Conservation (phyloP, 2,797 vertebrate species). For the Aulostomus chinensis region DNA sequence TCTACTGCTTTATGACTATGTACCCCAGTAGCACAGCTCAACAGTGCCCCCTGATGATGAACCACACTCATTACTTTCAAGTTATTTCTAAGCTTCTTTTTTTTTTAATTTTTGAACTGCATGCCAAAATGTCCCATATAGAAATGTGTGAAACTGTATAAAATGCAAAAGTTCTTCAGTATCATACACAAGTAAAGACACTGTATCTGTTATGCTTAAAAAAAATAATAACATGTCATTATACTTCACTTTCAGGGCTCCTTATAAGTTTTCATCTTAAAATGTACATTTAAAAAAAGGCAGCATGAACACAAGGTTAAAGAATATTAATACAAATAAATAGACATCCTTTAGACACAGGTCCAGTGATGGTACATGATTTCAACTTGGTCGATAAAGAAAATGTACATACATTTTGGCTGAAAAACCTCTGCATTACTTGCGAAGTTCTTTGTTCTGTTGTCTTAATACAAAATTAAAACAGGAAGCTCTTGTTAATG, state of each 20-base stretch:
- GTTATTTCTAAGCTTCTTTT: neutral
- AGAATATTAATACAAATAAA: constrained; percentile 17
- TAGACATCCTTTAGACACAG: neutral
- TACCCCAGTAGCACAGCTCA: constrained; percentile 23
- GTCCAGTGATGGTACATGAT: neutral
- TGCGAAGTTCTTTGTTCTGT: constrained; percentile 2
- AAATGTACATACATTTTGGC: no score
- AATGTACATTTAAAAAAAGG: constrained; percentile 20
- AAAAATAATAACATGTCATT: no score
- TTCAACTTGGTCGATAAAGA: no score
- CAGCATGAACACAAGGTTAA: neutral
- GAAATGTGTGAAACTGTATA: neutral
- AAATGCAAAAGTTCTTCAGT: neutral
- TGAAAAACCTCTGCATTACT: constrained; percentile 1
- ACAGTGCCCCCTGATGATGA: constrained; percentile 65
- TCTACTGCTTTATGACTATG: constrained; percentile 21
- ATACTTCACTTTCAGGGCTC: no score
- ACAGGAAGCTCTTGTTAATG: constrained; percentile 1
- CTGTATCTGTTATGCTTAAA: neutral
- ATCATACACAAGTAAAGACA: neutral
- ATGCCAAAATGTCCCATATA: neutral
- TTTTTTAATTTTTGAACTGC: neutral
- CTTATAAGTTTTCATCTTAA: neutral
- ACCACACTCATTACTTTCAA: neutral
- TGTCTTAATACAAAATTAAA: neutral